Evolutionary conservation across 2,888 invertebrate genomes (phyloP).

Genomic region (Muscina levida): DNA sequence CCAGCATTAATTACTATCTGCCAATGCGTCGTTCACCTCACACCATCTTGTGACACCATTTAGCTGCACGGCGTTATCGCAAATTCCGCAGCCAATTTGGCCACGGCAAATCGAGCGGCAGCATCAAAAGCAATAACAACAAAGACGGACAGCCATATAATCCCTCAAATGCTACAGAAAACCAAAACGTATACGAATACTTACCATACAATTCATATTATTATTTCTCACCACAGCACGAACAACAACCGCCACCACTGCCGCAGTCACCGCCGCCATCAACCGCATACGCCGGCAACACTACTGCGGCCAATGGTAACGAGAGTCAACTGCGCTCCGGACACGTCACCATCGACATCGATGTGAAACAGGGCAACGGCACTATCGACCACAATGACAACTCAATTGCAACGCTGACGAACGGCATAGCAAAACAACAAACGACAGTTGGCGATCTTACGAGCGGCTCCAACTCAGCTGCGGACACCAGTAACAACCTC

Average conservation of each 20-base stretch:
- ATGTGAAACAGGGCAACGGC: conserved; percentile 66
- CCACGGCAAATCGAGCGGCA: conserved; percentile 45
- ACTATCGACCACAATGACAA: conserved; percentile 57
- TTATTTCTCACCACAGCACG: conserved; percentile 49
- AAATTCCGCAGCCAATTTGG: conserved; percentile 69
- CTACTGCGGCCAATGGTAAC: conserved; percentile 13
- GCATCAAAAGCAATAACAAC: conserved; percentile 45
- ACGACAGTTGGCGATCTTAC: conserved; percentile 42
- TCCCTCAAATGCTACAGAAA: conserved; percentile 44
- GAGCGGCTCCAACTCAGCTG: conserved; percentile 34
- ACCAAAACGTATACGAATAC: conserved; percentile 31
- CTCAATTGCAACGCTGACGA: conserved; percentile 49
- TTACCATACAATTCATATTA: conserved; percentile 12
- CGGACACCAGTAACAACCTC: conserved; percentile 34
- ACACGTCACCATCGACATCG: conserved; percentile 71
- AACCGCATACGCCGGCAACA: background rate
- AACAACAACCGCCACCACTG: conserved; percentile 27
- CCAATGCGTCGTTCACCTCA: conserved; percentile 71
- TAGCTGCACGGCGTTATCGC: conserved; percentile 71
- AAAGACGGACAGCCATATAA: conserved; percentile 22
- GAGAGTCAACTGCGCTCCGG: conserved; percentile 35
- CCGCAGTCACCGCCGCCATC: conserved; percentile 34
- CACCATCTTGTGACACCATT: conserved; percentile 74
- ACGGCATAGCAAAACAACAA: conserved; percentile 52
- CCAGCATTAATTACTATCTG: conserved; percentile 70